Evolutionary conservation across 2,888 invertebrate genomes (phyloP), one percentile per base, ranked within the genome.

Genomic region (Hymenopus coronatus): DNA sequence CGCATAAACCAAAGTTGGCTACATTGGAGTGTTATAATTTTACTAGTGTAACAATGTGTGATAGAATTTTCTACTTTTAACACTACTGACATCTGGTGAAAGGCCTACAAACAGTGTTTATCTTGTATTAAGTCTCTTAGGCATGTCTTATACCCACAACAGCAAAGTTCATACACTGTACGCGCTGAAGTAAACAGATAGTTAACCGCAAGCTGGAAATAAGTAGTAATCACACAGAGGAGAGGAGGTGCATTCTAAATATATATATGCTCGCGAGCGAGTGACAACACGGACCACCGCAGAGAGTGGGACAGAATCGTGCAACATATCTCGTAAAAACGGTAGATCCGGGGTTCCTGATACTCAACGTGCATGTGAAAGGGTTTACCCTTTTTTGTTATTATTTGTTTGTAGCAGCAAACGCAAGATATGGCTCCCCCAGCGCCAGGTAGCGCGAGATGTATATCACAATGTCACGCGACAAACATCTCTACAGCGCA

Each of bases 391-490:
- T 81, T 86, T 86, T 81, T 70, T 70, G 15, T 70, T 70, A 70
- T 70, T 70, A 70, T 70, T 70, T 20, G 25, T 30, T 81, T 70
- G 28, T 27, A 85, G 54, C 30, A 28, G 46, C 8, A n/a, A 33
- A 20, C 14, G 84, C 84, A 14, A 46, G 70, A 28, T 86, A 81
- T 70, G 30, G 86, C 70, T 54, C 15, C 70, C 40, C 28, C 28
- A 30, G 25, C 28, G 14, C 70, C 9, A 15, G 46, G 40, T 20
- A 20, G 46, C 3, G 85, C 7, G 28, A 86, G 85, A 85, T 27
- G 46, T 85, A 85, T 85, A 85, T 54, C 54, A 86, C 81, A 70
- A 30, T 86, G 86, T 86, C 86, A 86, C 86, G 86, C 86, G 86
- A 86, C 81, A 86, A 86, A 28, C 70, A 86, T 40, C 46, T 86